Evolutionary conservation across 2,113 vertebrate species (phyloP), one percentile per base, ranked within the genome.

Genomic region (Vulpes lagopus): DNA sequence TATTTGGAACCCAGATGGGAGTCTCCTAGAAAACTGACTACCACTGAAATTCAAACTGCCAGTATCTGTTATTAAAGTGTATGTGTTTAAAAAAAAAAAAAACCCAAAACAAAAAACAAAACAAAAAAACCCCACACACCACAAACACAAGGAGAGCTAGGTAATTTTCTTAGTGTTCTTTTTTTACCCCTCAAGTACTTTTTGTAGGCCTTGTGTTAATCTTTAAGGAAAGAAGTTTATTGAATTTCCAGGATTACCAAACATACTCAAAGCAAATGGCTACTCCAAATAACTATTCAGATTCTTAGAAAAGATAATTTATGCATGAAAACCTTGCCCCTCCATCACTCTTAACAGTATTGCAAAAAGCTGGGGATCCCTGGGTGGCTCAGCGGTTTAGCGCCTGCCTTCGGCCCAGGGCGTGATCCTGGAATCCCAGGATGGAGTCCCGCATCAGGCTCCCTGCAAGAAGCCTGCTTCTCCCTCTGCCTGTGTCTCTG

Each of bases 1-100:
- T 96, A 17, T 80, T 96, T 92, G 55, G 82, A 82, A 89, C 35
- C 49, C 95, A 95, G 87, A 97, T 96, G 92, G 91, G 74, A 65
- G 16, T 87, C 51, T 92, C 84, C 74, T 38, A 0, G 38, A 89
- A 96, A 49, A 86, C 67, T 35, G 82, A 73, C 67, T 80, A 51
- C 23, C 19, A 53, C 38, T 57, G 51, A 92, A 89, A 92, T 38
- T 73, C 35, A 23, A 32, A 32, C 64, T 53, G 55, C 27, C 38
- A 62, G 85, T 15, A 43, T 92, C 80, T 97, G 67, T 89, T 83
- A 30, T 90, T 86, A 96, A 95, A 97, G 60, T 94, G 43, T 90
- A 51, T 78, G 80, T 15, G 35, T 25, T 65, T 8, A n/a, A 17
- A 2, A 20, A n/a, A 25, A 89, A 60, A 35, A 35, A 35, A 30